Conservation (phyloP, 2,888 invertebrate species). For the Papilio gigon region DNA sequence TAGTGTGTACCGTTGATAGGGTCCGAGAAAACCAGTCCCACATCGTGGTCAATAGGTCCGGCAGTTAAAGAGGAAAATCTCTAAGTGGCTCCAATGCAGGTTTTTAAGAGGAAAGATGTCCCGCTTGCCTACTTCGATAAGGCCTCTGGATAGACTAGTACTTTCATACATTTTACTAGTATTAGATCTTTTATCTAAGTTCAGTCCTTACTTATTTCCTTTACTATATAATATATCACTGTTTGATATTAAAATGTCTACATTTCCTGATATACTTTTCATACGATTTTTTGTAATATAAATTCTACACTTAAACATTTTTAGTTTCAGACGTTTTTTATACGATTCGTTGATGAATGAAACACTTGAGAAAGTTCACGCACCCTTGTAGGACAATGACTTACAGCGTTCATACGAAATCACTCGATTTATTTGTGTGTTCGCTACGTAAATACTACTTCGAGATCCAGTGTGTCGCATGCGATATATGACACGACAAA, state of each 20-base stretch:
- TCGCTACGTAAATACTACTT: not conserved
- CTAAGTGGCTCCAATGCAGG: conserved; percentile 33
- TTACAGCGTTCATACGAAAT: conserved; percentile 2
- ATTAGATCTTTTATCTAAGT: not conserved
- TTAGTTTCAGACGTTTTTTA: too few species aligned
- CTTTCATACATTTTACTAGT: not conserved
- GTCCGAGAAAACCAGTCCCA: conserved; percentile 33
- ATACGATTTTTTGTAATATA: too few species aligned
- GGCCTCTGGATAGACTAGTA: conserved; percentile 18
- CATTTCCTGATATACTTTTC: too few species aligned
- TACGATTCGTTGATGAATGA: too few species aligned
- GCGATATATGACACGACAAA: conserved; percentile 3
- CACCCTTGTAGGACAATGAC: too few species aligned
- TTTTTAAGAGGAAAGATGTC: conserved; percentile 28
- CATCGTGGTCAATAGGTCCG: conserved; percentile 38
- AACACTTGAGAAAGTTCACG: not conserved
- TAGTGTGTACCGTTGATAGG: conserved; percentile 32
- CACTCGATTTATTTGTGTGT: not conserved
- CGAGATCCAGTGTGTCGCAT: not conserved
- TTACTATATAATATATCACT: too few species aligned
- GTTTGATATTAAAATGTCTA: too few species aligned
- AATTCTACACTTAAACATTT: too few species aligned
- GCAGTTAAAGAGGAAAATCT: conserved; percentile 29
- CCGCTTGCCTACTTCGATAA: conserved; percentile 38
- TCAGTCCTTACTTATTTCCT: too few species aligned